Conservation (phyloP, 92 coral and sea anemone species). For the Virgularia gustaviana region DNA sequence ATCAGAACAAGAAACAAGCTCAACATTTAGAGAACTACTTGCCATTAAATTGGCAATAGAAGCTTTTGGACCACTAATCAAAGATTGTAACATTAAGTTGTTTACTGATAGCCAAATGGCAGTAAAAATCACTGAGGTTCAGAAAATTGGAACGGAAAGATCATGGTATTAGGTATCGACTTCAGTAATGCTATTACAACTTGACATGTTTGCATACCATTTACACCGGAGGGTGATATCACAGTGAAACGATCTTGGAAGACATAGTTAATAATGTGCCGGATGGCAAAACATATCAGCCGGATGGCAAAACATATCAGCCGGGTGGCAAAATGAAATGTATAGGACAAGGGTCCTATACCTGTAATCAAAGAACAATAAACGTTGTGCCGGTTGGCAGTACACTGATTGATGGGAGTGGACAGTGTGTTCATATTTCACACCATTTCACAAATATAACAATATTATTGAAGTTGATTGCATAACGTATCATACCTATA, state of each 20-base stretch:
- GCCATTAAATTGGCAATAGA: slow-evolving; percentile 6
- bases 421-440: not conserved
- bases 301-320: no score
- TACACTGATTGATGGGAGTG: not conserved
- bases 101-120: slow-evolving; percentile 37
- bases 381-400: no score
- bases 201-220: not conserved
- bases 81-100: not conserved
- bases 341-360: no score
- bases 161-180: not conserved
- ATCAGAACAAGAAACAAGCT: slow-evolving; percentile 1
- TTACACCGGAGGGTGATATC: not conserved
- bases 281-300: no score
- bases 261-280: no score
- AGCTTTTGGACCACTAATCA: slow-evolving; percentile 12
- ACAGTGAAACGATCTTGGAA: not conserved
- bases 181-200: not conserved
- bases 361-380: no score
- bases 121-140: slow-evolving; percentile 7
- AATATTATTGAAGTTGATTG: no score
- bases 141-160: not conserved
- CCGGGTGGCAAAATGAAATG: no score
- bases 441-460: not conserved
- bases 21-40: slow-evolving; percentile 10
- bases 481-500: not conserved